Conservation (phyloP, 2,888 invertebrate genomes). For the Spodoptera littoralis region DNA sequence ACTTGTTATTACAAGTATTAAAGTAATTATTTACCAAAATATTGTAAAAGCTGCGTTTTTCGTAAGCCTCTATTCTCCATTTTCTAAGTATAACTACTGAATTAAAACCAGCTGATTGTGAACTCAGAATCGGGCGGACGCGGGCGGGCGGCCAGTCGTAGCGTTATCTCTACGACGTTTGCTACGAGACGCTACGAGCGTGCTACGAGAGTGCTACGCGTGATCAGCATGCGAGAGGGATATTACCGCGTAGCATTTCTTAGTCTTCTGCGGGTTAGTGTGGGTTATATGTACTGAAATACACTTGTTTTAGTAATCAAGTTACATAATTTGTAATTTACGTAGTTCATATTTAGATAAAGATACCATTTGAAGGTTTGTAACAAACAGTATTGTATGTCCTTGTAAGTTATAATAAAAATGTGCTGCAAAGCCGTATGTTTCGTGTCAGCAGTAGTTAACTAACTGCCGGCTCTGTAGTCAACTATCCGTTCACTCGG, state of each 20-base stretch:
- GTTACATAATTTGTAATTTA: no score
- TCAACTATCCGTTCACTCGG: constrained; percentile 45
- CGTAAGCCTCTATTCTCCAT: no score
- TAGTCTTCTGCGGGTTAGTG: neutral
- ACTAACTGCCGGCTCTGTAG: constrained; percentile 23
- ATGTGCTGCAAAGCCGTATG: constrained; percentile 6
- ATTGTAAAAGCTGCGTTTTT: no score
- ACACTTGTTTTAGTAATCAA: no score
- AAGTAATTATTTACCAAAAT: no score
- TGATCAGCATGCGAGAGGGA: no score
- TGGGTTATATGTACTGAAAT: no score
- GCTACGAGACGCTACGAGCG: constrained; percentile 31
- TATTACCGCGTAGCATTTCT: neutral
- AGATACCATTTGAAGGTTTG: neutral
- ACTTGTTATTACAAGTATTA: no score
- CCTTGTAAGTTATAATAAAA: constrained; percentile 39
- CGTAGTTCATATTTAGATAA: no score
- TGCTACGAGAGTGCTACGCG: constrained; percentile 10
- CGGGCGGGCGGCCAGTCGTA: neutral
- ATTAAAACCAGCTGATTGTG: neutral
- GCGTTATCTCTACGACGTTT: constrained; percentile 13
- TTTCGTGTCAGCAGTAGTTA: constrained; percentile 25
- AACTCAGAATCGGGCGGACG: neutral
- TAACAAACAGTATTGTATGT: constrained; percentile 14
- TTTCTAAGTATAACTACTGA: no score